Conservation (phyloP, 2,797 vertebrate species). For the Liparis tanakae region DNA sequence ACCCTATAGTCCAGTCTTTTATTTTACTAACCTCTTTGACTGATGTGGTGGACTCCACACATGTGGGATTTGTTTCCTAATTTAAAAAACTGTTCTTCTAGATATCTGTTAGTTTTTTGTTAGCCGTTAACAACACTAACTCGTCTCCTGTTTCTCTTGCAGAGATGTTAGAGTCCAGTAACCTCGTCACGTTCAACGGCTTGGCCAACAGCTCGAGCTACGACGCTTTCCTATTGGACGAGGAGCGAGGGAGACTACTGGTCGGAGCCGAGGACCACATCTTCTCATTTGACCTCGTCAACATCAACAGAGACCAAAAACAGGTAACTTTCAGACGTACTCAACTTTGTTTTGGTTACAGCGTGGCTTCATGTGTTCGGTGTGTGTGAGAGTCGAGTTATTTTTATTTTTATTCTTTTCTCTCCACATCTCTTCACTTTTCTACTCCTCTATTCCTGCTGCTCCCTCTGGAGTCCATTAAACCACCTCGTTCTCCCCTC, state of each 20-base stretch:
- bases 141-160: conserved; percentile 49
- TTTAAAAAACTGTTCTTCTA: neutral
- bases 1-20: neutral
- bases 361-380: neutral
- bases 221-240: conserved; percentile 94
- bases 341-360: neutral
- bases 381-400: too few relatives aligned
- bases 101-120: neutral
- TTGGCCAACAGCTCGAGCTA: conserved; percentile 95
- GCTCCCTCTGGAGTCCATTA: conserved; percentile 75
- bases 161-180: conserved; percentile 98
- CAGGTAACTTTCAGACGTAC: conserved; percentile 82
- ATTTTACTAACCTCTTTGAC: neutral
- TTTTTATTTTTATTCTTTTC: neutral
- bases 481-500: conserved; percentile 39
- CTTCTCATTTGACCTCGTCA: conserved; percentile 97
- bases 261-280: conserved; percentile 97
- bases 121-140: neutral
- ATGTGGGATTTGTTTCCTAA: neutral
- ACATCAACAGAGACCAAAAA: conserved; percentile 94
- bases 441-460: neutral
- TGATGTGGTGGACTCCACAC: neutral
- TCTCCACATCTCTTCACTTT: neutral
- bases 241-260: conserved; percentile 92
- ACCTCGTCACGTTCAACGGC: conserved; percentile 92